Evolutionary conservation across 2,797 vertebrate genomes (phyloP).

Genomic region (Phoeniculus purpureus): DNA sequence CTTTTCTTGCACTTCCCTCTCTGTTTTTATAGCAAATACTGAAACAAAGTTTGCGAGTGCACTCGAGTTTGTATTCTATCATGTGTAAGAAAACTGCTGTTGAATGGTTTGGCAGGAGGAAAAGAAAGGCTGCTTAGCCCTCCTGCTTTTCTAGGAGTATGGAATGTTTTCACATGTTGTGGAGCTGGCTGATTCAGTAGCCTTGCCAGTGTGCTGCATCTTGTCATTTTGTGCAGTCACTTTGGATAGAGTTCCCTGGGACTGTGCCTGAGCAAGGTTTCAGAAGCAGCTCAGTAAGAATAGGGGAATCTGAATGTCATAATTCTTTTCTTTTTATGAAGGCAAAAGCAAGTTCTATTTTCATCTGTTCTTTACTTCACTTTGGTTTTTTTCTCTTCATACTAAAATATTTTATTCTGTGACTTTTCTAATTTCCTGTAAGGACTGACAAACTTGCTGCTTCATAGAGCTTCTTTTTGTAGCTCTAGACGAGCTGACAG

Average conservation of each 20-base stretch:
- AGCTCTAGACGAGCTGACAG: not conserved
- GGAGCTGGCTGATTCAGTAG: not conserved
- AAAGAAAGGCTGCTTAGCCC: not conserved
- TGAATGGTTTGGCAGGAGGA: not conserved
- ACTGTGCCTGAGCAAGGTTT: not conserved
- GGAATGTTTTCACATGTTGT: not conserved
- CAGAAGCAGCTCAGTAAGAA: not conserved
- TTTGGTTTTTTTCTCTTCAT: not conserved
- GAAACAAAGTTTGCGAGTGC: not conserved
- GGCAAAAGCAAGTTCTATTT: not conserved
- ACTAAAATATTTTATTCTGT: not conserved
- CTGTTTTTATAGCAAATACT: not conserved
- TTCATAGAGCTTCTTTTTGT: not conserved
- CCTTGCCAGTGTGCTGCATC: not conserved
- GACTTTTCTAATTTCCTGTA: not conserved
- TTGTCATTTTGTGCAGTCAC: not conserved
- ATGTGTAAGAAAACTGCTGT: rapidly evolving
- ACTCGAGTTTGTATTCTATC: not conserved
- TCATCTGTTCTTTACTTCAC: not conserved
- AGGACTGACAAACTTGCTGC: not conserved
- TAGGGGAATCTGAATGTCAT: not conserved
- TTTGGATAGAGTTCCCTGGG: not conserved
- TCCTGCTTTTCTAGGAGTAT: not conserved
- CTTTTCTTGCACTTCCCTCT: not conserved
- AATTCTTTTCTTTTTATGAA: not conserved